Base-by-base conservation (phyloP, 2,888 invertebrate genomes). In the Stenotaenia linearis region DNA sequence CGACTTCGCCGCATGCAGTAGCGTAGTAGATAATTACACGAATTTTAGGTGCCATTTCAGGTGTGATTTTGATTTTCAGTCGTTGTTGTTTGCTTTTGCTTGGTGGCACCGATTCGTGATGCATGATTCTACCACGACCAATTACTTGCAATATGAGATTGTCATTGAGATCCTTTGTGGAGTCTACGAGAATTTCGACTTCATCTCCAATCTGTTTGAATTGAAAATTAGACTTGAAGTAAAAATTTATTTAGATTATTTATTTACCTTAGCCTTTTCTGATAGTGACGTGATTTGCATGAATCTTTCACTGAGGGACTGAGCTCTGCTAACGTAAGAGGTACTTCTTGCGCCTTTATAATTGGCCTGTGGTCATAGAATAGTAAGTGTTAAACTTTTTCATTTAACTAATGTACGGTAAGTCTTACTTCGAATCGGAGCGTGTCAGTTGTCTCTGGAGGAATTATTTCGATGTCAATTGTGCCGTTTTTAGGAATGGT, bases 11-110 rank as follows among this genome's bases (percentile, higher is more conserved):
- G 25, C 84, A 82, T 6, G 83, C 82, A 0, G 83, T 82, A 83
- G 88, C 85, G 79, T 86, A 87, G 82, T 87, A 88, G 1, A 85
- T 83, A 15, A 87, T 82, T 21, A 87, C 83, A 45, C 85, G 82
- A 10, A 85, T 84, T 78, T 84, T 85, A 10, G 87, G 86, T 2
- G 86, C 85, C 86, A 86, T 86, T 45, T 82, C 82, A n/a, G 84
- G 81, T 10, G 85, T 86, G 2, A 87, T 83, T 28, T 83, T 82
- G 75, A 88, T 83, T 0, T 83, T 83, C 81, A 86, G 82, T 0
- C 84, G 75, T 84, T 83, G 23, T 76, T 80, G 56, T 79, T 80
- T 74, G 69, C 82, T 23, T 84, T 80, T 78, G 84, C 82, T 69
- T 85, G 84, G 12, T 84, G 81, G 5, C 85, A 75, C 12, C 15